phyloP scores from a whole-genome alignment of 2,797 vertebrate genomes.

The Chromobotia macracanthus region DNA sequence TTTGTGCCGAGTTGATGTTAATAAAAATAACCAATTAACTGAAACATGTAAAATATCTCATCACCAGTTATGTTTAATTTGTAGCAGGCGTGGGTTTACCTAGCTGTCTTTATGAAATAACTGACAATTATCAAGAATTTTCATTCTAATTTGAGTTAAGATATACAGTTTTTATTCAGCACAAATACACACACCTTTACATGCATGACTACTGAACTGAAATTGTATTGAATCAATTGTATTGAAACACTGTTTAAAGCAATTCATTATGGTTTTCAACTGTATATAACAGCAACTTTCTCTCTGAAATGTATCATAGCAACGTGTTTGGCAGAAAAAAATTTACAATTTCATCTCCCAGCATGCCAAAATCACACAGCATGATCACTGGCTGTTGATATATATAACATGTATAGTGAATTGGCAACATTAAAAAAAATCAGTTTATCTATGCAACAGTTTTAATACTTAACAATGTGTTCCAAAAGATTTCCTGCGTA shows the following conservation, averaged over 20 bases:
- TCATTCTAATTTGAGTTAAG: too few species aligned
- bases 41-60: conserved; percentile 28
- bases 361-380: conserved; percentile 3
- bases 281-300: not conserved
- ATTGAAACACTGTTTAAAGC: not conserved
- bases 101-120: not conserved
- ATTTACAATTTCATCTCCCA: not conserved
- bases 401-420: not conserved
- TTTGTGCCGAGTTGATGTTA: conserved; percentile 11
- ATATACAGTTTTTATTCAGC: too few species aligned
- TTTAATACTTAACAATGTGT: too few species aligned
- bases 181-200: not conserved
- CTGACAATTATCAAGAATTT: not conserved
- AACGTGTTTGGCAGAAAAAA: not conserved
- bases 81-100: not conserved
- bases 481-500: too few species aligned
- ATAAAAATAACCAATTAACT: conserved; percentile 41
- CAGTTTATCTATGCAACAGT: too few species aligned
- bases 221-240: not conserved
- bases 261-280: not conserved
- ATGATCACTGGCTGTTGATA: not conserved
- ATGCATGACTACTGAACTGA: not conserved
- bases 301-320: not conserved
- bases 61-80: conserved; percentile 7
- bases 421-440: not conserved